A percentile compares a stretch with the other conserved stretches of the same genome.
Evolutionary conservation across 2,797 vertebrate genomes (phyloP).

Genomic region (Sebastes diploproa): DNA sequence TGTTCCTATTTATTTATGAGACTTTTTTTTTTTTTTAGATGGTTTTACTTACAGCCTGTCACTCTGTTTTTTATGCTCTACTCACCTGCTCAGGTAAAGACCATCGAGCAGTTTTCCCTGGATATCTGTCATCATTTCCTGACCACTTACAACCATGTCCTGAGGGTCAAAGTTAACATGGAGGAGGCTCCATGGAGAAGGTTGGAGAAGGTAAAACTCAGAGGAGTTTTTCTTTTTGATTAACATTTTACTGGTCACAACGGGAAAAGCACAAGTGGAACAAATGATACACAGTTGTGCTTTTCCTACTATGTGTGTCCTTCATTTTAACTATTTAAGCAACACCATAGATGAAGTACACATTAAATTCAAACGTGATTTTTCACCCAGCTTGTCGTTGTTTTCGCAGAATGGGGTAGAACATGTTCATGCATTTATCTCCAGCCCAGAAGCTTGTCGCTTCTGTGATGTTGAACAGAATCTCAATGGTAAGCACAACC

Average conservation of each 20-base stretch:
- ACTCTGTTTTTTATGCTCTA: slow-evolving; percentile 11
- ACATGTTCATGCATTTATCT: slow-evolving; percentile 91
- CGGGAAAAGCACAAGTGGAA: not conserved
- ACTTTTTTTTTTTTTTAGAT: not conserved
- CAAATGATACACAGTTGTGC: not conserved
- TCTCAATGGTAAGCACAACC: slow-evolving; percentile 81
- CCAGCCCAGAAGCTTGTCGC: slow-evolving; percentile 84
- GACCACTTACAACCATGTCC: slow-evolving; percentile 90
- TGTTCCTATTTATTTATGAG: not conserved
- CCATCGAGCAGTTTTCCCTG: slow-evolving; percentile 91
- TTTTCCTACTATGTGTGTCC: not conserved
- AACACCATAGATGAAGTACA: not conserved
- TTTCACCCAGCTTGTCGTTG: not conserved
- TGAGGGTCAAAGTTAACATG: slow-evolving; percentile 83
- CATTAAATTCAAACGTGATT: not conserved
- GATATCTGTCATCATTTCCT: slow-evolving; percentile 92
- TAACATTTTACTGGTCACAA: not conserved
- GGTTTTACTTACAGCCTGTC: not conserved
- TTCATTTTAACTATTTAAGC: not conserved
- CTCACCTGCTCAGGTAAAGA: slow-evolving; percentile 82
- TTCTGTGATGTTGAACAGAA: slow-evolving; percentile 93
- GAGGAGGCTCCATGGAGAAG: slow-evolving; percentile 93
- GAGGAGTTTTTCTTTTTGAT: no score
- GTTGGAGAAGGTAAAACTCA: slow-evolving; percentile 87
- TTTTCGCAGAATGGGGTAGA: slow-evolving; percentile 85